phyloP scores from a whole-genome alignment of 1,140 invertebrate species.

The Pogonomyrmex barbatus region DNA sequence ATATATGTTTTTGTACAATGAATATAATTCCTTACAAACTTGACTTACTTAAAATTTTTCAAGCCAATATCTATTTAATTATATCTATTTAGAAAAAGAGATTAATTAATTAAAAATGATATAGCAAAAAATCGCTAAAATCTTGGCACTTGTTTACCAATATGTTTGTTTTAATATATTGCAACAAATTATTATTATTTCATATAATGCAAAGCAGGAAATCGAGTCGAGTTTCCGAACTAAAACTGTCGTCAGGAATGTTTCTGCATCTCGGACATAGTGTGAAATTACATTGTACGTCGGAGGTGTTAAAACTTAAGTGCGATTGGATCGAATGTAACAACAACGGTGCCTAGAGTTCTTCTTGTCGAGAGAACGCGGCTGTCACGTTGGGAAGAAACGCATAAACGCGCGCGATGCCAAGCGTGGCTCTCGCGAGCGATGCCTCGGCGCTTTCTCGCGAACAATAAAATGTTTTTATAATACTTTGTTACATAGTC shows the following conservation, averaged over 20 bases:
- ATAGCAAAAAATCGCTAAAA: not conserved
- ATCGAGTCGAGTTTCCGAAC: not conserved
- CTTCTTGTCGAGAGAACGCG: not conserved
- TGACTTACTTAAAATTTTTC: not conserved
- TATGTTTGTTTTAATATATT: not conserved
- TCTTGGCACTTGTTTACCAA: no score
- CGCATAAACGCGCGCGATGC: constrained; percentile 61
- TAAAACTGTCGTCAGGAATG: not conserved
- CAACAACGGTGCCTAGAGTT: not conserved
- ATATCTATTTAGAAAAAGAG: not conserved
- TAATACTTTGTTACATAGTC: constrained; percentile 78
- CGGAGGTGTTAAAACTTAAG: constrained; percentile 29
- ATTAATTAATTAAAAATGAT: not conserved
- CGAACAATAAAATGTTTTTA: constrained; percentile 83
- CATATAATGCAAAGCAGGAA: not conserved
- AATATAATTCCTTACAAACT: not conserved
- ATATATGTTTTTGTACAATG: not conserved
- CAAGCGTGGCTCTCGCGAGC: constrained; percentile 9
- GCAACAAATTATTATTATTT: not conserved
- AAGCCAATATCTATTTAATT: not conserved
- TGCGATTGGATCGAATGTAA: constrained; percentile 31
- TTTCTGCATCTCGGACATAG: constrained; percentile 1
- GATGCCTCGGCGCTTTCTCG: constrained; percentile 69
- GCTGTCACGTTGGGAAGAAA: constrained; percentile 47
- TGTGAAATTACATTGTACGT: not conserved